These are phyloP conservation scores for Platygyra sinensis DNA, from an alignment of 64 coral and sea anemone species.

Conservation along the genomic window DNA sequence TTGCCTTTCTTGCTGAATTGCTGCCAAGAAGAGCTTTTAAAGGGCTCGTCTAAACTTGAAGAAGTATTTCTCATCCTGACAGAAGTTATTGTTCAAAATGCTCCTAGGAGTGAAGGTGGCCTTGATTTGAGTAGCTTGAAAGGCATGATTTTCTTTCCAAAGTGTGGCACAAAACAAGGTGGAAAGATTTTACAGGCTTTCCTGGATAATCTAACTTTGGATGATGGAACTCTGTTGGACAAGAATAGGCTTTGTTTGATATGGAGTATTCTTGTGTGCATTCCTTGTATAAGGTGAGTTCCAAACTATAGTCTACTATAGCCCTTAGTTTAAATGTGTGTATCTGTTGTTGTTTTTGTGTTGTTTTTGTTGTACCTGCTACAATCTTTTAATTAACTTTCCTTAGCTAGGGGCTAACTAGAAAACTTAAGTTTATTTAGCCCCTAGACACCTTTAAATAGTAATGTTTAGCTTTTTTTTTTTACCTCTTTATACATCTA, in stretches of 20 bases:
- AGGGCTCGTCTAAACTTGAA: not conserved
- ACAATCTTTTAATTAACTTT: too few species aligned
- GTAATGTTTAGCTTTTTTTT: too few species aligned
- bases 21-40: conserved; percentile 49
- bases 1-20: conserved; percentile 37
- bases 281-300: conserved; percentile 49
- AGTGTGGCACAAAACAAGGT: conserved; percentile 45
- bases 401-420: too few species aligned
- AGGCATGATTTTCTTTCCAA: conserved; percentile 60
- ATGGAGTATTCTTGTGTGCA: conserved; percentile 43
- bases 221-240: not conserved
- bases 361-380: too few species aligned
- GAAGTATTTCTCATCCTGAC: conserved; percentile 52
- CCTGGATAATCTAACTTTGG: conserved; percentile 11
- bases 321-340: too few species aligned
- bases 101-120: conserved; percentile 4
- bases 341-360: too few species aligned
- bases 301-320: not conserved
- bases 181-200: conserved; percentile 36
- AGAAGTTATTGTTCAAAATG: conserved; percentile 27
- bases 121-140: conserved; percentile 24
- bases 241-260: not conserved
- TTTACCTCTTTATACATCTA: too few species aligned
- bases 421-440: too few species aligned
- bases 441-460: too few species aligned